Evolutionary conservation across 2,113 vertebrate species (phyloP).

Genomic region (Macquaria ambigua): DNA sequence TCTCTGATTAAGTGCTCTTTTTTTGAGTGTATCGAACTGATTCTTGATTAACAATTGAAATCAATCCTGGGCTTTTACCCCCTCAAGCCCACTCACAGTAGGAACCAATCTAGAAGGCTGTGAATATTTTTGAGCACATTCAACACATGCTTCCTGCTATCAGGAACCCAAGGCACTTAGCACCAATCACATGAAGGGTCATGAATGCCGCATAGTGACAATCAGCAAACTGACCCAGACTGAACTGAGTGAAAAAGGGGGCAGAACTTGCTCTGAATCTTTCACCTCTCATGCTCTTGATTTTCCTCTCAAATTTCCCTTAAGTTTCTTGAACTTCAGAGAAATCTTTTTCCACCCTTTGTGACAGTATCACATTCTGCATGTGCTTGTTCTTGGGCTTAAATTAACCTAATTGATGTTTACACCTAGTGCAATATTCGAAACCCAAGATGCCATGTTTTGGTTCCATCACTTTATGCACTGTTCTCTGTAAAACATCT

Average conservation of each 20-base stretch:
- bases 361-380: background rate
- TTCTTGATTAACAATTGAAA: constrained; percentile 89
- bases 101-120: constrained; percentile 69
- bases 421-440: background rate
- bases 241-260: constrained; percentile 25
- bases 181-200: constrained; percentile 77
- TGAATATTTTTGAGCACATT: constrained; percentile 78
- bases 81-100: constrained; percentile 67
- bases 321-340: constrained; percentile 31
- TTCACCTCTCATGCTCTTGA: constrained; percentile 13
- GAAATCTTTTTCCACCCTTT: background rate
- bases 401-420: background rate
- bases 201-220: constrained; percentile 63
- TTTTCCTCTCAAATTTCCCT: constrained; percentile 29
- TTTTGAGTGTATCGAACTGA: constrained; percentile 79
- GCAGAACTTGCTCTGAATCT: constrained; percentile 24
- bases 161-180: constrained; percentile 62
- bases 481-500: background rate
- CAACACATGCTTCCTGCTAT: constrained; percentile 55
- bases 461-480: background rate
- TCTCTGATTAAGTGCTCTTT: constrained; percentile 76
- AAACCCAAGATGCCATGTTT: background rate
- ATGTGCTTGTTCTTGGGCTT: background rate
- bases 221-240: constrained; percentile 68
- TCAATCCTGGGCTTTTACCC: constrained; percentile 78